phyloP scores from a whole-genome alignment of 2,888 invertebrate species.

The Philhelius pedissequus region DNA sequence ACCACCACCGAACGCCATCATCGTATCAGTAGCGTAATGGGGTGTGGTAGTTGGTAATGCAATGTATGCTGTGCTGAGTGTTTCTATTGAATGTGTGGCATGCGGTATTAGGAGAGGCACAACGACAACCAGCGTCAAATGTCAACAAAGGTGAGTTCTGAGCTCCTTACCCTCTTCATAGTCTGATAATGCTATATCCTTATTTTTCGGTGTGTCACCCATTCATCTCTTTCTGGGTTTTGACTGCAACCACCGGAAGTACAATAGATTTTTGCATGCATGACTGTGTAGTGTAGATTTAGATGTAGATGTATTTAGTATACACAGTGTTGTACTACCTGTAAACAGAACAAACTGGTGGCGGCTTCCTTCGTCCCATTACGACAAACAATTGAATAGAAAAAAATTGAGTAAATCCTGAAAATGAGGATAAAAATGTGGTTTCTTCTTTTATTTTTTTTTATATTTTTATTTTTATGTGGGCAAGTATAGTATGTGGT shows the following conservation, averaged over 20 bases:
- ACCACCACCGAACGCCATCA: not conserved
- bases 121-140: conserved; percentile 61
- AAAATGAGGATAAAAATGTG: conserved; percentile 63
- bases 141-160: conserved; percentile 54
- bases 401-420: conserved; percentile 36
- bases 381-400: conserved; percentile 48
- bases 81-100: conserved; percentile 28
- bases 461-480: conserved; percentile 19
- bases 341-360: not conserved
- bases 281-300: conserved; percentile 17
- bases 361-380: conserved; percentile 31
- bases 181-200: conserved; percentile 57
- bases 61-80: not conserved
- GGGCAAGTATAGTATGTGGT: not conserved
- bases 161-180: not conserved
- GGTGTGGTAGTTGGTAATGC: conserved; percentile 16
- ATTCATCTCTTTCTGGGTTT: conserved; percentile 58
- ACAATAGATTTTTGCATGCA: conserved; percentile 56
- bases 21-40: not conserved
- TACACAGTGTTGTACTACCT: conserved; percentile 15
- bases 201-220: conserved; percentile 67
- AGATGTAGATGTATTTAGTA: conserved; percentile 8
- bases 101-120: conserved; percentile 49
- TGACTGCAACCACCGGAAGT: conserved; percentile 64
- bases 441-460: not conserved